Conservation (phyloP, 1,140 invertebrate genomes). For the Piezodorus guildinii region DNA sequence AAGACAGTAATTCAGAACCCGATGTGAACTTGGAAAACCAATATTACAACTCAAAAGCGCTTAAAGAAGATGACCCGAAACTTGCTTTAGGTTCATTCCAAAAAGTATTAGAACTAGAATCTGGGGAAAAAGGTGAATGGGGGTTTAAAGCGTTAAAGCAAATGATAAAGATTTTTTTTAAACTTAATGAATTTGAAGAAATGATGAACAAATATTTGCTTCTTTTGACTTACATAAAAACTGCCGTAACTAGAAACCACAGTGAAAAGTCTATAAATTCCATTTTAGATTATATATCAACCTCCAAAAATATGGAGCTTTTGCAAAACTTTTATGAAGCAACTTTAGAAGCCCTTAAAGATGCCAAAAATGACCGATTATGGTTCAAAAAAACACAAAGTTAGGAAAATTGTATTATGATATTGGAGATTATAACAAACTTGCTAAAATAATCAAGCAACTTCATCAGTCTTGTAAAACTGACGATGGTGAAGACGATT, state of each 20-base stretch:
- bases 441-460: slow-evolving; percentile 95
- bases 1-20: slow-evolving; percentile 93
- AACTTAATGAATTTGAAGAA: slow-evolving; percentile 34
- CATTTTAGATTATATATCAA: slow-evolving; percentile 99
- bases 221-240: slow-evolving; percentile 94
- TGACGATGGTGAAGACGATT: slow-evolving; percentile 95
- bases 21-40: slow-evolving; percentile 99
- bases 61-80: slow-evolving; percentile 94
- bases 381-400: slow-evolving; percentile 99
- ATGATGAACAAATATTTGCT: slow-evolving; percentile 92
- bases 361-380: slow-evolving; percentile 96
- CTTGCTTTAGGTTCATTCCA: slow-evolving; percentile 89
- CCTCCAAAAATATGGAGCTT: slow-evolving; percentile 98
- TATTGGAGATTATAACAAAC: slow-evolving; percentile 83
- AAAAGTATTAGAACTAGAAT: slow-evolving; percentile 90
- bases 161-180: slow-evolving; percentile 99
- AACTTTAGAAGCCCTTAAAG: slow-evolving; percentile 92
- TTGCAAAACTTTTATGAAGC: slow-evolving; percentile 99
- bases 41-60: slow-evolving; percentile 97
- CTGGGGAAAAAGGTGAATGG: slow-evolving; percentile 98
- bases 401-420: slow-evolving; percentile 98
- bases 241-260: slow-evolving; percentile 96
- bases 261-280: slow-evolving; percentile 99
- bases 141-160: slow-evolving; percentile 99
- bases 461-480: slow-evolving; percentile 96